These are phyloP conservation scores for Novumbra hubbsi DNA, from an alignment of 2,797 vertebrate species.

Conservation along the genomic window DNA sequence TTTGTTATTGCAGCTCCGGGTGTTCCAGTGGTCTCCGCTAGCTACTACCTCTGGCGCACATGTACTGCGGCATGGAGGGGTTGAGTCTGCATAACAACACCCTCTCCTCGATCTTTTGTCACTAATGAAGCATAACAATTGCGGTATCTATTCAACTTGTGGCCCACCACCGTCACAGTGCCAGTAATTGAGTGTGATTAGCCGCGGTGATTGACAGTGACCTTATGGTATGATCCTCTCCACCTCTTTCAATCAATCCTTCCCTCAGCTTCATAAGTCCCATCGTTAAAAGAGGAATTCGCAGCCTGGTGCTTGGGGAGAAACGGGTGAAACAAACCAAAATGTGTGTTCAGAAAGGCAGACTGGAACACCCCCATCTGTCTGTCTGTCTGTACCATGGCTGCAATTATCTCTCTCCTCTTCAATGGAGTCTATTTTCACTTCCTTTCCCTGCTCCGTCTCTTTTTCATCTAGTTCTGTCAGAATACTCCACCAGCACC, in stretches of 20 bases:
- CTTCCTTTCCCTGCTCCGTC: slow-evolving; percentile 8
- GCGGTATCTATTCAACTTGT: neutral
- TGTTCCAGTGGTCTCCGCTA: too few species aligned
- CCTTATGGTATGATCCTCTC: neutral
- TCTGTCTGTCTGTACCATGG: slow-evolving; percentile 2
- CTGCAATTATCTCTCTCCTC: slow-evolving; percentile 27
- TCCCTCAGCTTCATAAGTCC: neutral
- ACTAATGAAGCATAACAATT: neutral
- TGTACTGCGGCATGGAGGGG: too few species aligned
- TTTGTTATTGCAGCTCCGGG: neutral
- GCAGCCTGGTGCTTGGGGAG: neutral
- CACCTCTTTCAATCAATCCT: neutral
- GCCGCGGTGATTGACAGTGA: neutral
- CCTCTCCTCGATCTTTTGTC: too few species aligned
- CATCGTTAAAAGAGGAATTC: neutral
- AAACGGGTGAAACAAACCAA: neutral
- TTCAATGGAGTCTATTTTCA: slow-evolving; percentile 8
- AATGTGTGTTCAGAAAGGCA: neutral
- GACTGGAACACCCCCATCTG: neutral
- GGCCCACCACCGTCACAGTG: neutral
- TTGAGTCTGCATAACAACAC: too few species aligned
- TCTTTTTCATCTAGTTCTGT: slow-evolving; percentile 21
- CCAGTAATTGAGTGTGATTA: neutral
- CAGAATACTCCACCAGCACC: slow-evolving; percentile 5
- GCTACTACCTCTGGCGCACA: too few species aligned